Evolutionary conservation across 2,888 invertebrate genomes (phyloP), one percentile per base, ranked within the genome.

Genomic region (Agonopterix arenella): DNA sequence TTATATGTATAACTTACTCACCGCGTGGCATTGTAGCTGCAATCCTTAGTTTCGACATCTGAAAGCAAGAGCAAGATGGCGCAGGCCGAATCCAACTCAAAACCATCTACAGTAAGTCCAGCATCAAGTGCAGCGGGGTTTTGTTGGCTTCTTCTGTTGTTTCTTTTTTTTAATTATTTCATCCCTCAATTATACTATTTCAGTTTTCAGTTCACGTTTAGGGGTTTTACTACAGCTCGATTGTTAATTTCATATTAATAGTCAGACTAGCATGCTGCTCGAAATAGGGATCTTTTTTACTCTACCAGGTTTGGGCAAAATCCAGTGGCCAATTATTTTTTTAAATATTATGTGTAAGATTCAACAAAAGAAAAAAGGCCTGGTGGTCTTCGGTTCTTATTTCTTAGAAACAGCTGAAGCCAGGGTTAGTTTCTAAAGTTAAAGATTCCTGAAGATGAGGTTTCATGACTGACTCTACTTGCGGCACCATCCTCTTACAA

Each of bases 41-140:
- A 80, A 72, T 53, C 80, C 43, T 73, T 85, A 81, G 85, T 80
- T 41, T 75, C 84, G 36, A 58, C 82, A 64, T 83, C 73, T 63
- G 73, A 73, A 41, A 61, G 68, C 66, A 76, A 61, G 73, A 76
- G 66, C 68, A 70, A 61, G 63, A 53, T 61, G 57, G 67, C 61
- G 47, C 68, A 62, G 58, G 62, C 55, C 11, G 70, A 74, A 61
- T 62, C 62, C 55, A 60, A 59, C 55, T 52, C 65, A 60, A 71
- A 73, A 45, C 70, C 72, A 16, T 79, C 84, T 18, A 64, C 62
- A 63, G 88, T 86, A 83, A 86, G 88, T 88, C 57, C 41, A 18
- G 8, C 9, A 10, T 16, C 40, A 3, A 7, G n/a, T 46, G 1
- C 37, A 37, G 13, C 46, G 28, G 28, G 4, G 11, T 36, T 46